Evolutionary conservation across 2,888 invertebrate species (phyloP).

Genomic region (Drosophila birchii): DNA sequence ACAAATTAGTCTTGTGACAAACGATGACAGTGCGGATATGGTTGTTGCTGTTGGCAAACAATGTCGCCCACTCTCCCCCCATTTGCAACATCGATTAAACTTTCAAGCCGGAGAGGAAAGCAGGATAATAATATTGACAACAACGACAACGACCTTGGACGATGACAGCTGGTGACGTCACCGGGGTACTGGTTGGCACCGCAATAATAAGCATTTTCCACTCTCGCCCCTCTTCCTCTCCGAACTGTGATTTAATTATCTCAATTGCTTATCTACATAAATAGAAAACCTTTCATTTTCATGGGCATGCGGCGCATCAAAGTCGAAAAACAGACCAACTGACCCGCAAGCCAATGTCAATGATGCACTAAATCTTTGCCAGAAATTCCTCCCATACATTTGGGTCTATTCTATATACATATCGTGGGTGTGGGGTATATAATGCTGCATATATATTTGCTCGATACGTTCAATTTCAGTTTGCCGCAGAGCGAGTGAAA

Average conservation of each 20-base stretch:
- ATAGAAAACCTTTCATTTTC: constrained; percentile 67
- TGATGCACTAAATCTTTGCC: constrained; percentile 71
- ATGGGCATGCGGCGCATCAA: constrained; percentile 37
- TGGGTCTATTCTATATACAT: constrained; percentile 11
- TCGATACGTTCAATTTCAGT: constrained; percentile 38
- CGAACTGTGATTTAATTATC: constrained; percentile 43
- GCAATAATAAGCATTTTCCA: constrained; percentile 1
- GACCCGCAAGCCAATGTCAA: constrained; percentile 74
- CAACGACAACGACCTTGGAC: constrained; percentile 28
- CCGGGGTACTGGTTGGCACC: constrained; percentile 21
- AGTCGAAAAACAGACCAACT: constrained; percentile 45
- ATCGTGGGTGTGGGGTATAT: constrained; percentile 1
- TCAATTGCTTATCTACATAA: constrained; percentile 49
- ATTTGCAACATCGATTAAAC: constrained; percentile 59
- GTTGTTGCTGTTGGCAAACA: constrained; percentile 43
- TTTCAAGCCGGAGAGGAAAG: constrained; percentile 31
- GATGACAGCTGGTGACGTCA: constrained; percentile 39
- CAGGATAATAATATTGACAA: constrained; percentile 38
- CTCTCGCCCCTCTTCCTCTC: not conserved
- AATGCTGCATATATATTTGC: not conserved
- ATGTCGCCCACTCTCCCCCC: constrained; percentile 2
- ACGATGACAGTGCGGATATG: constrained; percentile 60
- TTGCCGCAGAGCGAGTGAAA: constrained; percentile 34
- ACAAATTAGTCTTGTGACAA: constrained; percentile 82
- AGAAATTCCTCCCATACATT: constrained; percentile 50